Evolutionary conservation across 2,888 invertebrate species (phyloP).

Genomic region (Macaria notata): DNA sequence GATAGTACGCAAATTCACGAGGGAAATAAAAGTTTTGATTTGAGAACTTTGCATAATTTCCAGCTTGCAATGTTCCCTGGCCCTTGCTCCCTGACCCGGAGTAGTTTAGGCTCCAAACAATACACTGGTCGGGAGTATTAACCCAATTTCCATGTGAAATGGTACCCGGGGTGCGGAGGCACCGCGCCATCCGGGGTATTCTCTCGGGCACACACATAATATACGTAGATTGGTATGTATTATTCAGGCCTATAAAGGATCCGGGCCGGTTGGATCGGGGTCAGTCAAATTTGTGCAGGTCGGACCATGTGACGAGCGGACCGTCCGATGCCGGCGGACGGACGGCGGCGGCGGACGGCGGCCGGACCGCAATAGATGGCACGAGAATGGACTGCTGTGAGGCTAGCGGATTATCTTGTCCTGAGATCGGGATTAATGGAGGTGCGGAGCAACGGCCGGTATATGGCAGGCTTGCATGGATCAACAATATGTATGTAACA

Average conservation of each 20-base stretch:
- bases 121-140: constrained; percentile 15
- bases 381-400: constrained; percentile 1
- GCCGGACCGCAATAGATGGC: constrained; percentile 39
- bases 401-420: constrained; percentile 22
- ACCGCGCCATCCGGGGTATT: constrained; percentile 19
- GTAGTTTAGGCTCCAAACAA: constrained; percentile 16
- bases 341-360: neutral
- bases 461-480: too few species aligned
- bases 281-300: constrained; percentile 29
- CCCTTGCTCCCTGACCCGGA: too few species aligned
- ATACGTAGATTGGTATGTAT: constrained; percentile 25
- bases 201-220: constrained; percentile 22
- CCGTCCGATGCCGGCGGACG: too few species aligned
- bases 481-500: too few species aligned
- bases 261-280: constrained; percentile 26
- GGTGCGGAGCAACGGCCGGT: too few species aligned
- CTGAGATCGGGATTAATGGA: neutral
- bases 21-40: too few species aligned
- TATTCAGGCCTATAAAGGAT: constrained; percentile 33
- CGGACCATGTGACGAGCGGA: too few species aligned
- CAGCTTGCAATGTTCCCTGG: too few species aligned
- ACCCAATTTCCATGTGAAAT: constrained; percentile 23
- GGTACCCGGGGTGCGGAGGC: constrained; percentile 16
- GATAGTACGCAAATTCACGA: too few species aligned
- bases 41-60: too few species aligned